Percentiles rank a stretch among this genome's conserved stretches.
Evolutionary conservation across 2,113 vertebrate species (phyloP).

Genomic region (Coturnix japonica): DNA sequence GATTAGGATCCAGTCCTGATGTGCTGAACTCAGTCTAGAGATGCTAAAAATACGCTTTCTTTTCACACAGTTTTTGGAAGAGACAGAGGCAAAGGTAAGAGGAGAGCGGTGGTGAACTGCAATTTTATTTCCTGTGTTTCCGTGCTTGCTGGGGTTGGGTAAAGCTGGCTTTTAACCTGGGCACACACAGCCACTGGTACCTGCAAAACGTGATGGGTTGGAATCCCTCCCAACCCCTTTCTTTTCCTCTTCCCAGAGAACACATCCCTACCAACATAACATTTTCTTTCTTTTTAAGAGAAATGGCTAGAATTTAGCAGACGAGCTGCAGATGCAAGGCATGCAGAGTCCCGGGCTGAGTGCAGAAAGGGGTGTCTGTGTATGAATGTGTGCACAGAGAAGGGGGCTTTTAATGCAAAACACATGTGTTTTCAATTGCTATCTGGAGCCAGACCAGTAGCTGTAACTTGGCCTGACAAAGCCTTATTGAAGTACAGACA

Average conservation of each 20-base stretch:
- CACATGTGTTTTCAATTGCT: slow-evolving; percentile 88
- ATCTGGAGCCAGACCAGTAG: slow-evolving; percentile 84
- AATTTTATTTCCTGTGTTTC: slow-evolving; percentile 21
- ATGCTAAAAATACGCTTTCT: slow-evolving; percentile 74
- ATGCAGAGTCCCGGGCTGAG: neutral
- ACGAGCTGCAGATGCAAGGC: neutral
- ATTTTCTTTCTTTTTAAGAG: neutral
- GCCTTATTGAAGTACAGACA: slow-evolving; percentile 78
- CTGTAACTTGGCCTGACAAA: slow-evolving; percentile 79
- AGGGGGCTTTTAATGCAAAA: slow-evolving; percentile 74
- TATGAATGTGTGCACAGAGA: neutral
- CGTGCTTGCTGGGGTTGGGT: neutral
- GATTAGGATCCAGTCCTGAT: slow-evolving; percentile 56
- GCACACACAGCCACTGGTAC: rapidly evolving
- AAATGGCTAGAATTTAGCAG: neutral
- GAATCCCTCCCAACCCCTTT: neutral
- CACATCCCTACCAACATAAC: neutral
- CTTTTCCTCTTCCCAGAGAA: neutral
- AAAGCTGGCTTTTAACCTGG: neutral
- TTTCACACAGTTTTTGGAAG: slow-evolving; percentile 48
- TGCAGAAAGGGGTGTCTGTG: neutral
- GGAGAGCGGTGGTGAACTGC: slow-evolving; percentile 11
- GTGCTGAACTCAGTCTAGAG: slow-evolving; percentile 45
- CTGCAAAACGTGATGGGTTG: neutral
- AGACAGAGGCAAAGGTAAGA: slow-evolving; percentile 44